A percentile compares a stretch with the other conserved stretches of the same genome.
Conservation (phyloP, 2,888 invertebrate species). For the Gymnoscelis rufifasciata region DNA sequence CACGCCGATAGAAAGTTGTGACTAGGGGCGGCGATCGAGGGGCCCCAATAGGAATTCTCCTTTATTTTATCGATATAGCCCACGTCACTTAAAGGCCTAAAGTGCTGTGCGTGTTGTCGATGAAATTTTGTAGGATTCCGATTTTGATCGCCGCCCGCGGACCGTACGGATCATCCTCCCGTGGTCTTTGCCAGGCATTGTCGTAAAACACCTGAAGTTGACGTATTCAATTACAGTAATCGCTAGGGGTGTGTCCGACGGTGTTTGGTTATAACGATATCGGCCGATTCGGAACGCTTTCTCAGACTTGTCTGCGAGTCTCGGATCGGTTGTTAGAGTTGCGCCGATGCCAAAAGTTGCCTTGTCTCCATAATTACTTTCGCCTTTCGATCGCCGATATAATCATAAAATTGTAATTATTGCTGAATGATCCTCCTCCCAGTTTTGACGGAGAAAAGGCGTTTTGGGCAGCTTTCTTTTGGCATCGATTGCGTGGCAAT, state of each 20-base stretch:
- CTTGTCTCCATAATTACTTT: conserved; percentile 62
- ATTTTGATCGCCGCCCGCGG: conserved; percentile 63
- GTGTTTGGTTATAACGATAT: conserved; percentile 64
- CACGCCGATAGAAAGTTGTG: conserved; percentile 44
- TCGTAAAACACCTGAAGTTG: conserved; percentile 51
- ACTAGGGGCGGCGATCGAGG: conserved; percentile 65
- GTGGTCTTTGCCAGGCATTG: conserved; percentile 32
- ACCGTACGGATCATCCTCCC: conserved; percentile 62
- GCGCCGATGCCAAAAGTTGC: conserved; percentile 63
- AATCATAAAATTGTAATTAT: conserved; percentile 64
- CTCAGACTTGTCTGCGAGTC: conserved; percentile 28
- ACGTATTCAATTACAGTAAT: conserved; percentile 56
- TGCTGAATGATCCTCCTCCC: conserved; percentile 60
- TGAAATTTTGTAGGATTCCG: conserved; percentile 60
- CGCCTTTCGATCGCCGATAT: conserved; percentile 52
- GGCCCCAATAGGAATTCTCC: conserved; percentile 64
- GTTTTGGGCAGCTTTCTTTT: conserved; percentile 59
- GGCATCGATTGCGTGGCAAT: conserved; percentile 49
- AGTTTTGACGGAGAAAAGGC: conserved; percentile 37
- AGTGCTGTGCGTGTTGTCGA: conserved; percentile 65
- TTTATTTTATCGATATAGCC: conserved; percentile 60
- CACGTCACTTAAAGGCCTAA: conserved; percentile 75
- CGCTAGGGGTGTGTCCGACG: conserved; percentile 66
- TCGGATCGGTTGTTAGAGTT: conserved; percentile 50
- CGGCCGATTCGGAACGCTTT: conserved; percentile 42